Evolutionary conservation across 2,888 invertebrate genomes (phyloP).

Genomic region (Adelognathus sp.): DNA sequence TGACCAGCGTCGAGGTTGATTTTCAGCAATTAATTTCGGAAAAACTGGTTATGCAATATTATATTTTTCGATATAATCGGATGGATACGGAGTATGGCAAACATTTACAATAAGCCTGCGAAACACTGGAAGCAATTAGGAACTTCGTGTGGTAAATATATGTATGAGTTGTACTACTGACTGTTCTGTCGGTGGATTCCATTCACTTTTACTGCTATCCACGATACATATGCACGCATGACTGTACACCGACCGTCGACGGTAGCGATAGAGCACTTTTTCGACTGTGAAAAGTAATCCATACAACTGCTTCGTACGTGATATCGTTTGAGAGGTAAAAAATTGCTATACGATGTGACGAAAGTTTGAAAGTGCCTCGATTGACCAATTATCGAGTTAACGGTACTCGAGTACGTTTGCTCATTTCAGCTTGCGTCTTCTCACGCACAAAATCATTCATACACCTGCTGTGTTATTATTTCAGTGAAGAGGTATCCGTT

Average conservation of each 20-base stretch:
- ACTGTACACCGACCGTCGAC: not conserved
- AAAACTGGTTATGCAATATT: too few relatives aligned
- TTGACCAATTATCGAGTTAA: not conserved
- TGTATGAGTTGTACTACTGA: not conserved
- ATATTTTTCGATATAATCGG: too few relatives aligned
- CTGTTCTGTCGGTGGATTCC: conserved; percentile 14
- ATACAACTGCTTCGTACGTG: too few relatives aligned
- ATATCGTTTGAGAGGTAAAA: too few relatives aligned
- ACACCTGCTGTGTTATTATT: not conserved
- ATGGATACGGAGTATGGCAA: not conserved
- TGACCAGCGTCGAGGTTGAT: too few relatives aligned
- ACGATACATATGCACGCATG: not conserved
- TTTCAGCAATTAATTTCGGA: too few relatives aligned
- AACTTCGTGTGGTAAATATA: not conserved
- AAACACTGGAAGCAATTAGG: conserved; percentile 6
- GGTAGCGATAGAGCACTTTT: not conserved
- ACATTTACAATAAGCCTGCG: not conserved
- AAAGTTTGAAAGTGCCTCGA: not conserved
- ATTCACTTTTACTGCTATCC: conserved; percentile 24
- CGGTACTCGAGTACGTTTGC: not conserved
- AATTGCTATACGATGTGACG: not conserved
- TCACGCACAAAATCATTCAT: not conserved
- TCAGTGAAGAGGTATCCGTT: not conserved
- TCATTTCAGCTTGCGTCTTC: too few relatives aligned
- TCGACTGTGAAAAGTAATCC: too few relatives aligned